These are phyloP conservation scores for Holacanthella duospinosa DNA, from an alignment of 2,888 invertebrate species.

Conservation along the genomic window DNA sequence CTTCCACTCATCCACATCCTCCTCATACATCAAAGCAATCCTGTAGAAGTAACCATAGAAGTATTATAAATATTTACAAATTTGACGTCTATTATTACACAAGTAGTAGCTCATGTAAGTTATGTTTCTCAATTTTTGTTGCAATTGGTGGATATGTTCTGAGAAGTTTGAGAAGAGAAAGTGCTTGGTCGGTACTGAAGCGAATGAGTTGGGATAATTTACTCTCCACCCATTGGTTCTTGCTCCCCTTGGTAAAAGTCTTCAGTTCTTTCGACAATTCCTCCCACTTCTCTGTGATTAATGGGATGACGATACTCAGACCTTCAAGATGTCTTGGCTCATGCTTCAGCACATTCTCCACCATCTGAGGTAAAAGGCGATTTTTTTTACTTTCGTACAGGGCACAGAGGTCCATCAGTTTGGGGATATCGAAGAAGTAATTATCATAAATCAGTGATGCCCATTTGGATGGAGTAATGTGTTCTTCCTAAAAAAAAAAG, in stretches of 20 bases:
- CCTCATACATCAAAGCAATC: constrained; percentile 23
- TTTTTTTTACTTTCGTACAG: constrained; percentile 60
- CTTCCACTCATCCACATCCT: constrained; percentile 21
- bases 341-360: constrained; percentile 54
- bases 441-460: constrained; percentile 64
- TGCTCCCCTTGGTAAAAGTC: no score
- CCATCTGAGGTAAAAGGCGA: constrained; percentile 51
- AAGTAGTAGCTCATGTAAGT: constrained; percentile 17
- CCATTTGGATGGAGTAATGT: constrained; percentile 56
- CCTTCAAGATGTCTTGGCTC: constrained; percentile 40
- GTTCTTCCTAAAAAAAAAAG: constrained; percentile 42
- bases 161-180: no score
- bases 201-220: no score
- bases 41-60: constrained; percentile 14
- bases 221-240: no score
- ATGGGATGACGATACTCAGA: constrained; percentile 15
- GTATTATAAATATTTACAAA: neutral
- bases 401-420: constrained; percentile 65
- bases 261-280: constrained; percentile 19
- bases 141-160: constrained; percentile 52
- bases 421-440: constrained; percentile 70
- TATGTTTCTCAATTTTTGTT: constrained; percentile 17
- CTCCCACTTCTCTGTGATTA: constrained; percentile 21
- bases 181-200: no score
- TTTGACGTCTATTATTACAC: neutral